Percentiles rank a stretch among this genome's conserved stretches.
Evolutionary conservation across 2,888 invertebrate genomes (phyloP).

Genomic region (Chaetogeoica ovagalla): DNA sequence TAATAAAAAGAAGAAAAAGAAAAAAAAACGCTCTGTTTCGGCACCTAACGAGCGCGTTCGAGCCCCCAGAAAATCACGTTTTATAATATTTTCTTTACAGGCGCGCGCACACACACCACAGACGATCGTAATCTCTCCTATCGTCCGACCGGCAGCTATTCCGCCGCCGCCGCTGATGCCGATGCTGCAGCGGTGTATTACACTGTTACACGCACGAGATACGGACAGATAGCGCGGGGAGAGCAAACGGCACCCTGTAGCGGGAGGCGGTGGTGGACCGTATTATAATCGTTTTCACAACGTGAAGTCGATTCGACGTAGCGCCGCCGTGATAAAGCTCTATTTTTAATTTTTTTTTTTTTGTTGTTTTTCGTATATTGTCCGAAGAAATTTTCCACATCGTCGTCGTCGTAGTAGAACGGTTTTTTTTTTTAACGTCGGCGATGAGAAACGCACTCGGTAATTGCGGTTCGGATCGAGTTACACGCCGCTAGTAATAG

Average conservation of each 20-base stretch:
- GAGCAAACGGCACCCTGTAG: not conserved
- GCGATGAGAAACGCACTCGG: not conserved
- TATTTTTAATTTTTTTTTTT: no score
- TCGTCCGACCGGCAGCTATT: no score
- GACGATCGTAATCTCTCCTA: not conserved
- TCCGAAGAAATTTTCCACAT: not conserved
- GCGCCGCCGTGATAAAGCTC: conserved; percentile 3
- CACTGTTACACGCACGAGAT: no score
- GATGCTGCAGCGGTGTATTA: no score
- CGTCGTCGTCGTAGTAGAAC: not conserved
- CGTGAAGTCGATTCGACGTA: conserved; percentile 34
- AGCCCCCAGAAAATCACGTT: conserved; percentile 14
- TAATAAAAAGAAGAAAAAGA: not conserved
- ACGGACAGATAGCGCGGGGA: no score
- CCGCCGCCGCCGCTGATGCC: no score
- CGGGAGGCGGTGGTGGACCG: not conserved
- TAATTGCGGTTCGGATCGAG: conserved; percentile 33
- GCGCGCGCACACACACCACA: not conserved
- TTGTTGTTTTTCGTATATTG: no score
- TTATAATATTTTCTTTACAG: not conserved
- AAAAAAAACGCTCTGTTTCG: conserved; percentile 21
- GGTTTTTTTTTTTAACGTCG: no score
- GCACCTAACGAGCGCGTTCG: conserved; percentile 41
- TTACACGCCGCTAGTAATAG: not conserved
- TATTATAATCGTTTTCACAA: conserved; percentile 21